Conservation (phyloP, 2,113 vertebrate genomes). For the Propithecus coquereli region DNA sequence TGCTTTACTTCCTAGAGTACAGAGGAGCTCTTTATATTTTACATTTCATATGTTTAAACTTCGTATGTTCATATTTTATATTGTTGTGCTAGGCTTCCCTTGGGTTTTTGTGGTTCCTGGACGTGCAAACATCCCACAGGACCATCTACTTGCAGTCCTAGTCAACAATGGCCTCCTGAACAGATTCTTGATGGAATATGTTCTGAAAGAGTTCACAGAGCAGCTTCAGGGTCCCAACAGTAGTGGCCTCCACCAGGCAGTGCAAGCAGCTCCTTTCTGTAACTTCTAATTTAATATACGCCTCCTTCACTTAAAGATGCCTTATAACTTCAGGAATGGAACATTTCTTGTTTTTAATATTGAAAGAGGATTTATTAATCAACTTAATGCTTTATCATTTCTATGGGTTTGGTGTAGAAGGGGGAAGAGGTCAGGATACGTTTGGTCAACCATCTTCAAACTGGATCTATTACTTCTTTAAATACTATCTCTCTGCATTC, state of each 20-base stretch:
- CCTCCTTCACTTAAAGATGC: neutral
- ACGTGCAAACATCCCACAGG: neutral
- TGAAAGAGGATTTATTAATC: neutral
- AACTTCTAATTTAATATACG: neutral
- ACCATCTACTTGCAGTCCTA: neutral
- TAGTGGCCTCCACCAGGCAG: neutral
- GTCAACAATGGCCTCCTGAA: neutral
- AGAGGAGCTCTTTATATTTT: neutral
- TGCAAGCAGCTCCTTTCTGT: neutral
- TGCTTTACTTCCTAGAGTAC: too few species aligned
- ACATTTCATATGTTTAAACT: neutral
- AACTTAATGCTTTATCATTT: neutral
- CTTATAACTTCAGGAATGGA: neutral
- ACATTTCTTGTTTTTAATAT: neutral
- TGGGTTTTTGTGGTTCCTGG: neutral
- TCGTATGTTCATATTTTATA: neutral
- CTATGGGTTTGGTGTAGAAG: neutral
- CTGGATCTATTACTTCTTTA: neutral
- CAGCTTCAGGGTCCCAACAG: neutral
- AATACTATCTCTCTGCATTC: neutral
- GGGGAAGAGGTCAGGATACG: neutral
- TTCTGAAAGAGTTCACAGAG: neutral
- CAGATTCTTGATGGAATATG: neutral
- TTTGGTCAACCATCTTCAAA: neutral
- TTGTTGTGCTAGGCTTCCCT: neutral